Evolutionary conservation across 2,888 invertebrate genomes (phyloP), one percentile per base, ranked within the genome.

Genomic region (Plagodis dolabraria): DNA sequence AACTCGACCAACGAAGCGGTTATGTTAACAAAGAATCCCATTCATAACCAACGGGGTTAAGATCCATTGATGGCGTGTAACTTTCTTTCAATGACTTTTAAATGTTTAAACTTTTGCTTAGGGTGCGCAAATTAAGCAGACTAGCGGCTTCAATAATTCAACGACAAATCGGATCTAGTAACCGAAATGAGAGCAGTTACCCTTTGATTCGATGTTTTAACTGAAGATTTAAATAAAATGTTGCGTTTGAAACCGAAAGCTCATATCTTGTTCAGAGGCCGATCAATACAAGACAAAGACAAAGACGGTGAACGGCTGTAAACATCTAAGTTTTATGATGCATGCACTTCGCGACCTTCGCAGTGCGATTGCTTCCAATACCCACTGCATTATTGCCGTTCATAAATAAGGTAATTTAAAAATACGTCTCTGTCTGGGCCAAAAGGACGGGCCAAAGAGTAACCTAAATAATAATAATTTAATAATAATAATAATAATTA

Each of bases 311-410:
- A 76, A 63, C 59, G 73, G 69, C 69, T 66, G 69, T 79, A 75
- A 78, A 77, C 62, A 75, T 65, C 53, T 64, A 68, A 71, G 71
- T 76, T 78, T 10, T 75, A 77, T 77, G 68, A 70, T 74, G 68
- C 74, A 72, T 74, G 74, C 67, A 62, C 68, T 61, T 69, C 59
- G 54, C 67, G 68, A 70, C 79, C 79, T 79, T 79, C 74, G 63
- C 38, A 38, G 36, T 49, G 55, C 48, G 34, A 60, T 60, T 53
- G 53, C 40, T 34, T 45, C 42, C 55, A 52, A 60, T 56, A 45
- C n/a, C n/a, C 52, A 46, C 47, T 10, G 36, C 42, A 53, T 52
- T 47, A 44, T 51, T 44, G 38, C 45, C 33, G 12, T 34, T 52
- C 44, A 12, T 60, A 59, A 59, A 53, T 43, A 38, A 22, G 42